Base-by-base conservation (phyloP, 2,888 invertebrate genomes). In the Papilio elwesi region DNA sequence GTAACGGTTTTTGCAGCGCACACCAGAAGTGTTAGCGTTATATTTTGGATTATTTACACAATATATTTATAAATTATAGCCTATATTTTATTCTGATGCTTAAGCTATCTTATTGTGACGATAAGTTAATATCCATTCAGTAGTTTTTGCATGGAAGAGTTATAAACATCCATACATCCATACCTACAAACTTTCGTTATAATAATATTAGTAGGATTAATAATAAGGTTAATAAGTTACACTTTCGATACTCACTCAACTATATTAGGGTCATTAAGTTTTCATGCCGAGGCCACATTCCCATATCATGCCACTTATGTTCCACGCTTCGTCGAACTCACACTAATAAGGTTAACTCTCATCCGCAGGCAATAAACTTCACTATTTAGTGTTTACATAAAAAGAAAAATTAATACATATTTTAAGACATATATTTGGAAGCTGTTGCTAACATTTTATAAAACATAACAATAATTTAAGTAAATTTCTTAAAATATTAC, bases 321-420 rank as follows among this genome's bases (percentile, higher is more conserved):
- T 15, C 48, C 68, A 36, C 68, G 66, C 59, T 51, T 62, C 71
- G 68, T 55, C 43, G 36, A 63, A 68, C 63, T 71, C 38, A 43
- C 59, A 66, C 71, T 72, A 72, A 72, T 63, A 38, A 68, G 63
- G 47, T 68, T 64, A 52, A 67, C 62, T 52, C 59, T 52, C 66
- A 63, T 69, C 26, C 26, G 51, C 49, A 43, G 13, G 36, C 55
- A 70, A 65, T 65, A 57, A 64, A 65, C 57, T 57, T 51, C 6
- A 66, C 16, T 38, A 49, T 53, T n/a, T n/a, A 66, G 15, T 10
- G 52, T 65, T 47, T 1, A 47, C 43, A 43, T 47, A 10, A n/a
- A 38, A 43, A 63, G 6, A 63, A 47, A 15, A n/a, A 47, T 6
- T 53, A 10, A 11, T 16, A 55, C 55, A 26, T 26, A 11, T 15